These are phyloP conservation scores for Cygnus olor DNA, from an alignment of 2,797 vertebrate species.

Conservation along the genomic window DNA sequence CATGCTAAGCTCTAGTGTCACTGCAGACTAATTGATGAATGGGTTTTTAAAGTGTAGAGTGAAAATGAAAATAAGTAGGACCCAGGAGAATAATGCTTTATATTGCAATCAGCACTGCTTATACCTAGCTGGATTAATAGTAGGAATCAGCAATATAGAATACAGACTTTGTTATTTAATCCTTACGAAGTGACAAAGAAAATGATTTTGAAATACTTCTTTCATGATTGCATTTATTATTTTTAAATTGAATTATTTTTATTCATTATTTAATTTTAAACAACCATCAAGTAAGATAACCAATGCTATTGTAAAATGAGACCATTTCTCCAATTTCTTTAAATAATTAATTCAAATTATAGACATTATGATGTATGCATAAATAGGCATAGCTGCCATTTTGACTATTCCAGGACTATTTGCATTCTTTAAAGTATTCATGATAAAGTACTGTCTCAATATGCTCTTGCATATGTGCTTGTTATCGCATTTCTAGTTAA, in stretches of 20 bases:
- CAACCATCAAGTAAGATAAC: neutral
- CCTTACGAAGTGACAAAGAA: constrained; percentile 65
- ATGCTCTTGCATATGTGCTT: neutral
- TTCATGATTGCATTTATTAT: neutral
- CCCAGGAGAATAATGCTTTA: constrained; percentile 82
- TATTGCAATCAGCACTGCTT: constrained; percentile 82
- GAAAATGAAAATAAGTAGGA: constrained; percentile 81
- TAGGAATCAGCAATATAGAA: constrained; percentile 78
- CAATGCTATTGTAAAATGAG: neutral
- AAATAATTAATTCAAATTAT: constrained; percentile 24
- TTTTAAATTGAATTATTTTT: constrained; percentile 53
- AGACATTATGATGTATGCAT: neutral
- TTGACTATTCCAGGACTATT: neutral
- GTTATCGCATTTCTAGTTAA: neutral
- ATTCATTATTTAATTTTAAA: constrained; percentile 16
- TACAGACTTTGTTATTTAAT: constrained; percentile 76
- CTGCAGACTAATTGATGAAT: constrained; percentile 83
- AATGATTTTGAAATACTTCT: constrained; percentile 4
- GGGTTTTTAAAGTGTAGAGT: constrained; percentile 81
- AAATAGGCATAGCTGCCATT: neutral
- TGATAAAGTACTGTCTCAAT: neutral
- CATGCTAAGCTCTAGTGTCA: constrained; percentile 51
- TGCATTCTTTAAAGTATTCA: neutral
- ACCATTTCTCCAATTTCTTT: neutral
- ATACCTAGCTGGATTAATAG: constrained; percentile 81